Conservation (phyloP, 2,888 invertebrate species). For the Pachliopta kotzebuea region DNA sequence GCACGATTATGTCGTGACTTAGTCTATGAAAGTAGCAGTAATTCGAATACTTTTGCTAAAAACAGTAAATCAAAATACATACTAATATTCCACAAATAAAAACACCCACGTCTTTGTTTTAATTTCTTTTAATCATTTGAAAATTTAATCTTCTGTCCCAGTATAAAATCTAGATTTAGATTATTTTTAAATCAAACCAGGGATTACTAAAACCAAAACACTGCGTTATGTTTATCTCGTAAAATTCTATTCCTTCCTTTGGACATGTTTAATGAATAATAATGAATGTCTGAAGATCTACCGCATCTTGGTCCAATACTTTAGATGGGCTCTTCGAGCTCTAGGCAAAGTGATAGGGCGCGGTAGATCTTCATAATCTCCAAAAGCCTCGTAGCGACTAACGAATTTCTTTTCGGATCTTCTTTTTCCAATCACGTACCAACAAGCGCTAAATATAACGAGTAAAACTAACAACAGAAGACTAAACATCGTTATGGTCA, state of each 20-base stretch:
- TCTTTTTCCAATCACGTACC: constrained; percentile 44
- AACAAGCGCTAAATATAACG: constrained; percentile 35
- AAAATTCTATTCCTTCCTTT: background rate
- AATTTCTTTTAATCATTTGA: no score
- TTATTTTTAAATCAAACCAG: no score
- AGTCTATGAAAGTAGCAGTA: no score
- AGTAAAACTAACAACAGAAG: constrained; percentile 36
- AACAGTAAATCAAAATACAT: no score
- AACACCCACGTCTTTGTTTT: no score
- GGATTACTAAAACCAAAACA: no score
- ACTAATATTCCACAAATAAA: no score
- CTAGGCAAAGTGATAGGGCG: constrained; percentile 36
- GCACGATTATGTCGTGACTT: no score
- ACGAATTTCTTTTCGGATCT: constrained; percentile 30
- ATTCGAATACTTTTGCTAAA: no score
- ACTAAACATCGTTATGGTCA: constrained; percentile 41
- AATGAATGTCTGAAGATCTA: background rate
- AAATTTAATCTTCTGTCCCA: no score
- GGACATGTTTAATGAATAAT: background rate
- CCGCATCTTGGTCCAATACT: background rate
- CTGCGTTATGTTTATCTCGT: background rate
- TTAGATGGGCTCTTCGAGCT: constrained; percentile 27
- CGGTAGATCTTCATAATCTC: constrained; percentile 36
- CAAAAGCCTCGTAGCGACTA: constrained; percentile 27
- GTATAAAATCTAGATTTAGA: no score